phyloP scores from a whole-genome alignment of 2,113 vertebrate genomes.

The Diadophis punctatus region DNA sequence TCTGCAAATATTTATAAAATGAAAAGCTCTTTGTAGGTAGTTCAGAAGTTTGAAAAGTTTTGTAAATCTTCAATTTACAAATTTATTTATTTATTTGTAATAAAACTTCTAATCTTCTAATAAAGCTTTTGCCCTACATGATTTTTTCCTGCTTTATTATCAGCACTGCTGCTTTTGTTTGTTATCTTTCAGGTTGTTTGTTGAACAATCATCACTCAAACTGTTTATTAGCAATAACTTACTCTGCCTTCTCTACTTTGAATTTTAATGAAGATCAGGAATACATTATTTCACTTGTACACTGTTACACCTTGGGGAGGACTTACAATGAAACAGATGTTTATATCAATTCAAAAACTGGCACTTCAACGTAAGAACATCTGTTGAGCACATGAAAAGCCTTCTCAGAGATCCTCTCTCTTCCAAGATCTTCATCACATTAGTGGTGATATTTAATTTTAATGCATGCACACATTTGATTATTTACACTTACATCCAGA shows the following conservation, averaged over 20 bases:
- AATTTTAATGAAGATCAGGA: background rate
- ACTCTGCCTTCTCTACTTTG: background rate
- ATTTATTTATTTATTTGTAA: background rate
- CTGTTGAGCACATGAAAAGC: background rate
- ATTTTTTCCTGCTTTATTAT: background rate
- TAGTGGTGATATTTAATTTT: background rate
- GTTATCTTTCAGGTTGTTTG: background rate
- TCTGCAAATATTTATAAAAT: background rate
- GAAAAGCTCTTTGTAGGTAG: background rate
- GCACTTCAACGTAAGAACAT: background rate
- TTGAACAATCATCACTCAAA: background rate
- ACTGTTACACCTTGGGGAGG: background rate
- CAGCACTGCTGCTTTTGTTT: background rate
- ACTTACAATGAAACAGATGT: background rate
- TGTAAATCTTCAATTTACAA: background rate
- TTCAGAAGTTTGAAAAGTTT: background rate
- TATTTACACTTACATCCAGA: background rate
- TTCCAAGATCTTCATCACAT: background rate
- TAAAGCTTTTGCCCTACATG: background rate
- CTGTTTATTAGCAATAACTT: background rate
- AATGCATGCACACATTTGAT: background rate
- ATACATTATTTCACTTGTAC: background rate
- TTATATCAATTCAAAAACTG: background rate
- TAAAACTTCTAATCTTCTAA: background rate
- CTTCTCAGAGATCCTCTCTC: background rate